Evolutionary conservation across 2,888 invertebrate species (phyloP), one percentile per base, ranked within the genome.

Genomic region (Phaedon cochleariae): DNA sequence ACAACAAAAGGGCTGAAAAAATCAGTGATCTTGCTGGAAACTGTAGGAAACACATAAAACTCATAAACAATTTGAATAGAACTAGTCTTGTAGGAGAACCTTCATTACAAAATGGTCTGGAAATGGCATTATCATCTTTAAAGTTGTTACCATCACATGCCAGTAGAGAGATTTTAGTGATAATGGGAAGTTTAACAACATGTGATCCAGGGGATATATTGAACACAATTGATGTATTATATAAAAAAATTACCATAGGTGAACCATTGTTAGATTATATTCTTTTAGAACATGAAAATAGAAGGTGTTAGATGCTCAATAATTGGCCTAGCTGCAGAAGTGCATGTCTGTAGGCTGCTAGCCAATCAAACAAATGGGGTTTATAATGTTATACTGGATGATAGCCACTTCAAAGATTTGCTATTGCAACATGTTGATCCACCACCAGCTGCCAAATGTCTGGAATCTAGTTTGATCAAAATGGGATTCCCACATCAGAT

Each of bases 171-270:
- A 88, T 99, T 31, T 86, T 99, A 7, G 87, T 98, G 1, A 87
- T 99, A 21, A 92, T 96, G 86, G 96, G 95, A 1, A 96, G 97
- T 74, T 86, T 99, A 21, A 97, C 98, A 0, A 96, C 98, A 0
- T 98, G 98, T 82, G 99, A 99, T 85, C 98, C 98, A 1, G 91
- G 93, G 17, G 96, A 98, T 80, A 96, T 99, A 45, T 90, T 88
- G 70, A 86, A 87, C 62, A 97, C 97, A 6, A 93, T 95, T 74
- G 87, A 91, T 81, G 92, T 91, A 83, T 75, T 75, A 22, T n/a
- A 66, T 59, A 9, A 22, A 22, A 26, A 3, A 6, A 15, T 31
- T 31, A 15, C 15, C 10, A 0, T 15, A 18, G 21, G 9, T 22
- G 29, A 6, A 53, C 0, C 26, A 18, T 7, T 4, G 15, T n/a